Percentiles rank a stretch among this genome's conserved stretches.
These are phyloP conservation scores for Frankliniella intonsa DNA, from an alignment of 2,888 invertebrate species.

Conservation along the genomic window DNA sequence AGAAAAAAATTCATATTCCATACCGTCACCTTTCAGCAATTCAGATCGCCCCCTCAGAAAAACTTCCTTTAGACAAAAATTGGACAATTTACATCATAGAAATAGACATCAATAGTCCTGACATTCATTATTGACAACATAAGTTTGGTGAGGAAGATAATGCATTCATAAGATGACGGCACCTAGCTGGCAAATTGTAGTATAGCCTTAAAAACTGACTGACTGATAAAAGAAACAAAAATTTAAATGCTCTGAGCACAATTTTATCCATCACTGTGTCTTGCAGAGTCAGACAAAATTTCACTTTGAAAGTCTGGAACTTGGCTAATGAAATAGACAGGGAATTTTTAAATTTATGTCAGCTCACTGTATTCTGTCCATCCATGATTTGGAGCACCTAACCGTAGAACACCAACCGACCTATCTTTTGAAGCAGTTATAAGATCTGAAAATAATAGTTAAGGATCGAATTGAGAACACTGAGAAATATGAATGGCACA, in stretches of 20 bases:
- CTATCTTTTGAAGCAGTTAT: conserved; percentile 50
- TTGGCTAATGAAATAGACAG: too few relatives aligned
- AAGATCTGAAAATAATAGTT: conserved; percentile 43
- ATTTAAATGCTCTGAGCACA: background rate
- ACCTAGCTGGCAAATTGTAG: too few relatives aligned
- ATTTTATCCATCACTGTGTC: background rate
- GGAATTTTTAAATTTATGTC: conserved; percentile 42
- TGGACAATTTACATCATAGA: background rate
- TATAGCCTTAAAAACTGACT: too few relatives aligned
- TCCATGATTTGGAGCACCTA: conserved; percentile 50
- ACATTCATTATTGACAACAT: background rate
- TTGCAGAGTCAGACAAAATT: too few relatives aligned
- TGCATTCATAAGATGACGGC: background rate
- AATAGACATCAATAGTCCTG: background rate
- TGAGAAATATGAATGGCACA: background rate
- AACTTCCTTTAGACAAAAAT: too few relatives aligned
- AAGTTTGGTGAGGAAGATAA: background rate
- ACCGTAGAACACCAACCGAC: conserved; percentile 48
- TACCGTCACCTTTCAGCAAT: too few relatives aligned
- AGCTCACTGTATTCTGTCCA: conserved; percentile 50
- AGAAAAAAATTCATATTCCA: too few relatives aligned
- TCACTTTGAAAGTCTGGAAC: too few relatives aligned
- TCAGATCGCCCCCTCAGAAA: too few relatives aligned
- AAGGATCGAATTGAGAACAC: background rate
- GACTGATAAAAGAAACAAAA: background rate